Base-by-base conservation (phyloP, 1,140 invertebrate genomes). In the Apis laboriosa region DNA sequence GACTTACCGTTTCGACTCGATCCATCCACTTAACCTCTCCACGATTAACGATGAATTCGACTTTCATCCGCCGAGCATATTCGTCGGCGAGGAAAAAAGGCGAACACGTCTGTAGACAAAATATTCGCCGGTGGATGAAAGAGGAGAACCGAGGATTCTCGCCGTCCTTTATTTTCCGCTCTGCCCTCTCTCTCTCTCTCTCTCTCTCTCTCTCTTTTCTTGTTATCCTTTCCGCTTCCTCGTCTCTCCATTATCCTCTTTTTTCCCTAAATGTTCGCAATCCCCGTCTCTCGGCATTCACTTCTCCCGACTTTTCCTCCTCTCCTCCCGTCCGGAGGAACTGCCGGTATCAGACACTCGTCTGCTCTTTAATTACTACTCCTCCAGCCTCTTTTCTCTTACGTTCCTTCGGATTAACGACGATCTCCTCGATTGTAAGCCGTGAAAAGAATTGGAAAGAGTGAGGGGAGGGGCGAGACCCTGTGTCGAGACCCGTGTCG, bases 321-420 rank as follows among this genome's bases (percentile, higher is more conserved):
- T 58, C 17, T 58, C 17, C 56, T 17, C 9, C 55, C 28, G 61
- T 9, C 53, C 34, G 73, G 67, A 80, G 61, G n/a, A 70, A 75
- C 68, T 28, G 70, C 63, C 61, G 63, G 77, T 78, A 87, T 88
- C 86, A 84, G 82, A 84, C 70, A 51, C 87, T 83, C 76, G 78
- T 87, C 83, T 77, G 83, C 85, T 72, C 86, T 88, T 88, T 88
- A 88, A 88, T 88, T 88, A 88, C 87, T 88, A 88, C 87, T 88
- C 83, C 67, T 87, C 85, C 76, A 80, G 76, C 73, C 77, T 77
- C 64, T 74, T 76, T 74, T 28, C 66, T 83, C 83, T 71, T 60
- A 76, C 83, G 76, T 80, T 78, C 77, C 77, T 88, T 58, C 76
- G 77, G 86, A 87, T 87, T 87, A 85, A 88, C 83, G 83, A 81